Evolutionary conservation across 2,797 vertebrate species (phyloP).

Genomic region (Myripristis jacobus): DNA sequence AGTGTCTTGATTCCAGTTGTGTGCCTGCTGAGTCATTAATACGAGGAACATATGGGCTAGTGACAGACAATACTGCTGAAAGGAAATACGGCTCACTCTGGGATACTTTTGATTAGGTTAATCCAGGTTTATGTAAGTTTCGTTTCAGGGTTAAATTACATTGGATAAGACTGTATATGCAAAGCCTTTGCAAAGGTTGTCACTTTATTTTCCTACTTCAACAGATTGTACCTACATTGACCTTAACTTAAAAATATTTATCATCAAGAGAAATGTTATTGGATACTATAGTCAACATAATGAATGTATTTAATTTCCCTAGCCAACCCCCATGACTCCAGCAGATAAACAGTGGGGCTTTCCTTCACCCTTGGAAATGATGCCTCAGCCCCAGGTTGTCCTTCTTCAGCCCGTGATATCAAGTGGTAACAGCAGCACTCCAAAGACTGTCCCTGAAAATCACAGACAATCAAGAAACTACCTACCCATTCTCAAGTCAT

Average conservation of each 20-base stretch:
- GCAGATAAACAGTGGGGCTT: slow-evolving; percentile 87
- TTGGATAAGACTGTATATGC: background rate
- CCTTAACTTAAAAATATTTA: too few relatives aligned
- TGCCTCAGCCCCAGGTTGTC: slow-evolving; percentile 89
- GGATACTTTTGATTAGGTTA: too few relatives aligned
- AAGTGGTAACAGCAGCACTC: slow-evolving; percentile 73
- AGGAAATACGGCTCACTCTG: too few relatives aligned
- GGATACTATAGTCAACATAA: background rate
- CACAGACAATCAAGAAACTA: slow-evolving; percentile 82
- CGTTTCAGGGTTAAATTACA: background rate
- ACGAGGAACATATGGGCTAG: too few relatives aligned
- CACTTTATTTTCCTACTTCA: background rate
- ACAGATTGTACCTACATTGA: background rate
- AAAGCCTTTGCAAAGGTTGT: background rate
- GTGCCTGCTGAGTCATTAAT: too few relatives aligned
- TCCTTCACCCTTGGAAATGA: slow-evolving; percentile 87
- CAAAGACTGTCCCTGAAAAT: slow-evolving; percentile 78
- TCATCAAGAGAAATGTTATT: background rate
- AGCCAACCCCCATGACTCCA: slow-evolving; percentile 78
- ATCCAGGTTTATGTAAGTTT: too few relatives aligned
- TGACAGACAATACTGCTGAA: too few relatives aligned
- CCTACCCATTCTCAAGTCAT: slow-evolving; percentile 88
- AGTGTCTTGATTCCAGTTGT: too few relatives aligned
- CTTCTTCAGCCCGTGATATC: slow-evolving; percentile 87
- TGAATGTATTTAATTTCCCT: slow-evolving; percentile 35